phyloP scores from a whole-genome alignment of 2,797 vertebrate genomes.

The Ispidina lecontei region DNA sequence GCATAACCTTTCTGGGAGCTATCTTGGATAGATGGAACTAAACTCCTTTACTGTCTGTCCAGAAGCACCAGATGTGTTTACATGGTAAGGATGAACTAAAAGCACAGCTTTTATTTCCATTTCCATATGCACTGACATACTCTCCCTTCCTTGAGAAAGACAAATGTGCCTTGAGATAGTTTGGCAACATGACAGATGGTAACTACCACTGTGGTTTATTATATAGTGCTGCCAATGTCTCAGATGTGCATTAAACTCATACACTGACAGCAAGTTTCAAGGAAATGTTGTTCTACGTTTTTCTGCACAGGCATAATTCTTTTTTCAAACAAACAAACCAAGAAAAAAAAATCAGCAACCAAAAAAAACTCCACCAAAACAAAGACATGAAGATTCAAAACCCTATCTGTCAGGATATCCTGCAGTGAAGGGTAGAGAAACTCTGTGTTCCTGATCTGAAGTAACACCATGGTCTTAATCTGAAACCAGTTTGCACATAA shows the following conservation, averaged over 20 bases:
- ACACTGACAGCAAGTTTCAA: constrained; percentile 34
- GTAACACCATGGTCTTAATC: neutral
- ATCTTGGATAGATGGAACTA: neutral
- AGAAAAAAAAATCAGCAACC: neutral
- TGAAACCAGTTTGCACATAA: neutral
- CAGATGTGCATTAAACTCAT: constrained; percentile 47
- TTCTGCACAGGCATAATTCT: constrained; percentile 13
- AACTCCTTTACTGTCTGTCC: neutral
- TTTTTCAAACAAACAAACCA: neutral
- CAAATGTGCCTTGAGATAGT: constrained; percentile 42
- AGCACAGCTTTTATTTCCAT: constrained; percentile 2
- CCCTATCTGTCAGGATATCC: neutral
- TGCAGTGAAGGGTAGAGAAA: neutral
- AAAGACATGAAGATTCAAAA: constrained; percentile 27
- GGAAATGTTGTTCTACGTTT: constrained; percentile 32
- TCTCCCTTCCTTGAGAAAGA: neutral
- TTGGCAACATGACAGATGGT: constrained; percentile 56
- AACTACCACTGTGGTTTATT: constrained; percentile 59
- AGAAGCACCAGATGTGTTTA: neutral
- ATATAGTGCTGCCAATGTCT: constrained; percentile 53
- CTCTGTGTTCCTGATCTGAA: neutral
- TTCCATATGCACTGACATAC: neutral
- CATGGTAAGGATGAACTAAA: neutral
- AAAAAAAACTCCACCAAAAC: neutral
- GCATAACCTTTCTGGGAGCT: neutral